Percentiles rank a stretch among this genome's conserved stretches.
Evolutionary conservation across 2,888 invertebrate genomes (phyloP).

Genomic region (Hypomecis punctinalis): DNA sequence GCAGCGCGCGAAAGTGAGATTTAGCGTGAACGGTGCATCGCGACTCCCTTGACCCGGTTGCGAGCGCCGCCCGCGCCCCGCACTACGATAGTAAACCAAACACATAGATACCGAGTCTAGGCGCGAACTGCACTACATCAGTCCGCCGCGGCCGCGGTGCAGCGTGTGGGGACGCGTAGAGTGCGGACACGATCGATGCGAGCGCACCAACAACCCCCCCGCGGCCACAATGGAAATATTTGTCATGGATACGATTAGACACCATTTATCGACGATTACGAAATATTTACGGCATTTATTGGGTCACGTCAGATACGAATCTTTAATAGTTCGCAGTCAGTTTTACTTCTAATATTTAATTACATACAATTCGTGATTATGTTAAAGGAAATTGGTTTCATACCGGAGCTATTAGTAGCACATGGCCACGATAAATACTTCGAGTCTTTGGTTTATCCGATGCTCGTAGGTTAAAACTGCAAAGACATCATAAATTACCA

Average conservation of each 20-base stretch:
- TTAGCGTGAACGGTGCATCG: constrained; percentile 84
- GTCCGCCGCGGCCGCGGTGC: constrained; percentile 17
- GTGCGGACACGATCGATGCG: constrained; percentile 6
- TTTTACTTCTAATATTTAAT: constrained; percentile 42
- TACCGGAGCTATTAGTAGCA: constrained; percentile 45
- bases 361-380: constrained; percentile 47
- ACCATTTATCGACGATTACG: constrained; percentile 45
- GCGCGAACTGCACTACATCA: constrained; percentile 52
- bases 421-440: constrained; percentile 11
- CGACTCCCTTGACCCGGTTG: constrained; percentile 83
- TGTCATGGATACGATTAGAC: constrained; percentile 58
- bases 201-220: constrained; percentile 25
- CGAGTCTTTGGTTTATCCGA: not conserved
- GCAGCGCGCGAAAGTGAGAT: constrained; percentile 84
- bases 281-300: constrained; percentile 48
- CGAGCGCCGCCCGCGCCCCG: constrained; percentile 52
- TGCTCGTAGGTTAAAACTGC: not conserved
- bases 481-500: not conserved
- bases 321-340: constrained; percentile 41
- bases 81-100: constrained; percentile 72
- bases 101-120: constrained; percentile 66
- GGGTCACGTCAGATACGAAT: constrained; percentile 45
- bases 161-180: constrained; percentile 9
- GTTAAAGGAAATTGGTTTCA: constrained; percentile 51
- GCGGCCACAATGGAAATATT: constrained; percentile 56